phyloP scores from a whole-genome alignment of 2,888 invertebrate genomes.

The Agrochola circellaris region DNA sequence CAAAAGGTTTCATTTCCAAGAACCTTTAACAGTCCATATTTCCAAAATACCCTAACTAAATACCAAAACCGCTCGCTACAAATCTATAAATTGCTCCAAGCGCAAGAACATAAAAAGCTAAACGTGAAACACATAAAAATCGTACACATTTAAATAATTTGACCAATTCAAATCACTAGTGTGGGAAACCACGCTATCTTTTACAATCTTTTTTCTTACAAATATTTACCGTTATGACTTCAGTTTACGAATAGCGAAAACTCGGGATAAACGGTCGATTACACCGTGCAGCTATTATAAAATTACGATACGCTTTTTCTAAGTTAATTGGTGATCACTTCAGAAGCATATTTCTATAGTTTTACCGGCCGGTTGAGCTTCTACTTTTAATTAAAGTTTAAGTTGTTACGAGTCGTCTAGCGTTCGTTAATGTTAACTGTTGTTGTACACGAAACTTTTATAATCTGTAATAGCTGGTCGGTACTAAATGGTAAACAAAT shows the following conservation, averaged over 20 bases:
- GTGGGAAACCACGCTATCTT: conserved; percentile 82
- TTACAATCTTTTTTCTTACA: conserved; percentile 69
- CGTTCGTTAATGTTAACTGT: conserved; percentile 68
- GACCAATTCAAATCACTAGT: conserved; percentile 78
- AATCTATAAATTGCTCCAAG: conserved; percentile 61
- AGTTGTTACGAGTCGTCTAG: conserved; percentile 68
- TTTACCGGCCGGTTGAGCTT: conserved; percentile 75
- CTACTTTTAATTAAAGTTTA: conserved; percentile 79
- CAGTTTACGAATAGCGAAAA: conserved; percentile 75
- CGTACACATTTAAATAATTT: conserved; percentile 66
- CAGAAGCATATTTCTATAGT: conserved; percentile 82
- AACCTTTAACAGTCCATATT: conserved; percentile 14
- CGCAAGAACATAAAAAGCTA: conserved; percentile 60
- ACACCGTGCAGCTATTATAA: conserved; percentile 67
- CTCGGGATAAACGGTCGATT: conserved; percentile 70
- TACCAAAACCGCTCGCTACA: conserved; percentile 54
- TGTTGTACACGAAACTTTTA: conserved; percentile 72
- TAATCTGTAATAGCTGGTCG: conserved; percentile 52
- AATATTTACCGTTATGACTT: conserved; percentile 80
- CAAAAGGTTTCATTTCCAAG: background rate
- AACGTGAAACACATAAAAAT: conserved; percentile 69
- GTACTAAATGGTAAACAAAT: conserved; percentile 67
- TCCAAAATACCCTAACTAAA: conserved; percentile 46
- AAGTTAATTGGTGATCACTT: conserved; percentile 81
- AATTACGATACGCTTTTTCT: conserved; percentile 85